phyloP scores from a whole-genome alignment of 2,797 vertebrate species.

The Cyprinodon diabolis region DNA sequence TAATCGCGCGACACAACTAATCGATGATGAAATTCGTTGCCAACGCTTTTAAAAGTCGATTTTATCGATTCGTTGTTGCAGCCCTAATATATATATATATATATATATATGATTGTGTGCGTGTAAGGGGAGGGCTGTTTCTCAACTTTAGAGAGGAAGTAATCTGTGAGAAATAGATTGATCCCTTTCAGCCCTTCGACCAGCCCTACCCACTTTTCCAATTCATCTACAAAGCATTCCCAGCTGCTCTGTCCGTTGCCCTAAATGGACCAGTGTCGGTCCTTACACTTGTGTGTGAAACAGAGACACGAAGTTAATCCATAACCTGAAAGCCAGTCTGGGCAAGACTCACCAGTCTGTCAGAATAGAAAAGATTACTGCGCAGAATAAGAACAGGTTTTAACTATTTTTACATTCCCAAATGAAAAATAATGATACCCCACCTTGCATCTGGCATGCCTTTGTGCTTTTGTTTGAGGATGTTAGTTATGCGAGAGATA shows the following conservation, averaged over 20 bases:
- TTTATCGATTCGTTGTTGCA: too few relatives aligned
- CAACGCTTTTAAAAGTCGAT: too few relatives aligned
- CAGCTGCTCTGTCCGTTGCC: conserved; percentile 52
- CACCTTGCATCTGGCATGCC: conserved; percentile 37
- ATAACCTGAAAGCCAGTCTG: conserved; percentile 25
- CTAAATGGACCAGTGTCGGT: conserved; percentile 20
- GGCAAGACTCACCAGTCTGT: background rate
- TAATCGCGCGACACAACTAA: too few relatives aligned
- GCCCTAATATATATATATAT: too few relatives aligned
- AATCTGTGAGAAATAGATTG: conserved; percentile 41
- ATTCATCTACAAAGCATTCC: conserved; percentile 47
- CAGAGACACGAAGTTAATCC: conserved; percentile 10
- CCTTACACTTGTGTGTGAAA: conserved; percentile 17
- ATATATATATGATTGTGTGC: too few relatives aligned
- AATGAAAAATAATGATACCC: conserved; percentile 59
- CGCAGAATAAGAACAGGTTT: background rate
- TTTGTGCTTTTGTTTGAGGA: conserved; percentile 73
- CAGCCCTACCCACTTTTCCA: conserved; percentile 41
- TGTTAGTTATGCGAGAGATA: conserved; percentile 62
- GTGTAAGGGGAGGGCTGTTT: background rate
- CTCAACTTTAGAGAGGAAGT: conserved; percentile 33
- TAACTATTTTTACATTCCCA: conserved; percentile 28
- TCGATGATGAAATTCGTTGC: too few relatives aligned
- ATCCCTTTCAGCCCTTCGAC: conserved; percentile 44
- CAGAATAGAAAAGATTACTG: conserved; percentile 21